Percentiles rank a stretch among this genome's conserved stretches.
phyloP scores from a whole-genome alignment of 1,140 invertebrate species.

The Euura lappo region DNA sequence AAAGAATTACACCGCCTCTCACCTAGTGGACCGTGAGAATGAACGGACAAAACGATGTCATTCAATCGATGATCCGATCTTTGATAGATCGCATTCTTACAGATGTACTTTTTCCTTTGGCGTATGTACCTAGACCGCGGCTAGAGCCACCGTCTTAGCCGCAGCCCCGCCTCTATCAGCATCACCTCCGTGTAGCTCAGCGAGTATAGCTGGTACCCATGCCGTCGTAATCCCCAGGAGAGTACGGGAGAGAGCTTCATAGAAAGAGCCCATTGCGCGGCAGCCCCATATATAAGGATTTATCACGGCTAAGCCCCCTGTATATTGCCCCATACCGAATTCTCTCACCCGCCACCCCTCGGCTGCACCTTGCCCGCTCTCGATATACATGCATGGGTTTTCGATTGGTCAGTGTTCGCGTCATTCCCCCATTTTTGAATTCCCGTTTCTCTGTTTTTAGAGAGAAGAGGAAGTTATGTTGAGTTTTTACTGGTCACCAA shows the following conservation, averaged over 20 bases:
- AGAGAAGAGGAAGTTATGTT: no score
- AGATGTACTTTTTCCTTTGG: conserved; percentile 59
- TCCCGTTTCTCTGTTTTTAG: no score
- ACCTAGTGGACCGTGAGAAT: background rate
- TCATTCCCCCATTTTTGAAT: no score
- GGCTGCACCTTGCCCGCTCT: background rate
- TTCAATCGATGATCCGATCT: conserved; percentile 65
- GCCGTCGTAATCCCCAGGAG: conserved; percentile 53
- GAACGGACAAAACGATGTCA: background rate
- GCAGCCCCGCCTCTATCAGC: conserved; percentile 15
- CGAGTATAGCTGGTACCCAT: conserved; percentile 32
- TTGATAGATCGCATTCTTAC: conserved; percentile 67
- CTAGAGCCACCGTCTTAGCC: conserved; percentile 4
- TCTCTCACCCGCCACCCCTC: background rate
- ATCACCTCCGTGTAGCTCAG: conserved; percentile 29
- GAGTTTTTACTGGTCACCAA: no score
- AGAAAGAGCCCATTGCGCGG: conserved; percentile 49
- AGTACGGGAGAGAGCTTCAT: conserved; percentile 53
- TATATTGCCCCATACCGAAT: conserved; percentile 56
- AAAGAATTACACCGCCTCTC: background rate
- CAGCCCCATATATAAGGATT: conserved; percentile 61
- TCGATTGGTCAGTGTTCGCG: background rate
- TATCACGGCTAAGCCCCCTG: conserved; percentile 59
- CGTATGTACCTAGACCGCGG: background rate
- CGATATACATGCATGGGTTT: background rate